A percentile compares a stretch with the other conserved stretches of the same genome.
Conservation (phyloP, 2,797 vertebrate species). For the Leptodactylus fallax region DNA sequence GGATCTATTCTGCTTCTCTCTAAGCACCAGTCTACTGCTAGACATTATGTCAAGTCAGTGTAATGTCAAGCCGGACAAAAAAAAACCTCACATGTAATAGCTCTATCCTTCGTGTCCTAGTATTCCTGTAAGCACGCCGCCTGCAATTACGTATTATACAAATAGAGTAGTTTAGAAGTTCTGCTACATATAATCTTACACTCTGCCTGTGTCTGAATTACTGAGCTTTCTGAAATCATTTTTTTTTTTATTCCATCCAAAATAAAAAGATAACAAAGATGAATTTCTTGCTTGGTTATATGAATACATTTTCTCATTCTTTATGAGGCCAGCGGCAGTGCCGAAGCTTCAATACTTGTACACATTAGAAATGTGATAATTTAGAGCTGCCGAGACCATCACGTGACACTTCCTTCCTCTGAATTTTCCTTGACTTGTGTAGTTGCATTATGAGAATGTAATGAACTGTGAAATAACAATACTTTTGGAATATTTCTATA, state of each 20-base stretch:
- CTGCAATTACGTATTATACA: background rate
- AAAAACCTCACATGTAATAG: conserved; percentile 23
- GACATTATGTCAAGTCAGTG: conserved; percentile 42
- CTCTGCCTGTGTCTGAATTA: background rate
- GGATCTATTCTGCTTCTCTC: conserved; percentile 26
- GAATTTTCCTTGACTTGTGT: background rate
- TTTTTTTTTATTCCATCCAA: background rate
- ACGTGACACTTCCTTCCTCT: background rate
- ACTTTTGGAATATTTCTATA: background rate
- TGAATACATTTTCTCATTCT: background rate
- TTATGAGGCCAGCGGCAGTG: background rate
- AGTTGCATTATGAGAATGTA: conserved; percentile 17
- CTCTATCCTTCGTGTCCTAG: conserved; percentile 13
- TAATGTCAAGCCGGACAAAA: conserved; percentile 3
- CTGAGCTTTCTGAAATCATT: background rate
- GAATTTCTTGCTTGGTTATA: background rate
- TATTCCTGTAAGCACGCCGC: conserved; percentile 4
- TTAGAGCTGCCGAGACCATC: background rate
- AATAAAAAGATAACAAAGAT: background rate
- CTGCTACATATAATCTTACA: background rate
- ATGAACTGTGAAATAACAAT: conserved; percentile 30
- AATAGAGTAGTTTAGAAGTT: conserved; percentile 14
- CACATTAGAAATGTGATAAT: background rate
- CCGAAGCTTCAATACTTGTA: background rate
- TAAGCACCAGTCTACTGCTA: conserved; percentile 35